phyloP scores from a whole-genome alignment of 2,113 vertebrate genomes.

The Hoplias malabaricus region DNA sequence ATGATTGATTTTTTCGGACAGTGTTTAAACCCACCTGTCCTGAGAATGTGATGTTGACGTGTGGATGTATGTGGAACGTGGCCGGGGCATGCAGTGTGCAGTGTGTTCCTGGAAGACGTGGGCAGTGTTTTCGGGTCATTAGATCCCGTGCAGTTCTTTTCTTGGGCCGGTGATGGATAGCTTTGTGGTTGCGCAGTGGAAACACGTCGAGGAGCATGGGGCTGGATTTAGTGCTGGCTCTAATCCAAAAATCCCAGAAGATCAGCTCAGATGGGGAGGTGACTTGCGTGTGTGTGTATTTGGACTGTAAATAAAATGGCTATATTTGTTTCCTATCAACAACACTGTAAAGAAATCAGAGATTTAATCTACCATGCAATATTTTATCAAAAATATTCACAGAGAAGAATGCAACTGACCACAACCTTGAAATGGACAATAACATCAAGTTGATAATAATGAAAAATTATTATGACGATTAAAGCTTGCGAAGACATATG shows the following conservation, averaged over 20 bases:
- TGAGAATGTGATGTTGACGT: neutral
- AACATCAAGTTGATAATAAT: too few species aligned
- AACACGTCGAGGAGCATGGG: conserved; percentile 14
- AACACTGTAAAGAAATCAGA: neutral
- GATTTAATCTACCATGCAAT: too few species aligned
- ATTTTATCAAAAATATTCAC: too few species aligned
- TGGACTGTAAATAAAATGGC: too few species aligned
- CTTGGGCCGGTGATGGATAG: neutral
- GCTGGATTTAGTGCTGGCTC: conserved; percentile 8
- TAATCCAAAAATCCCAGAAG: conserved; percentile 17
- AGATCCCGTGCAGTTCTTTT: neutral
- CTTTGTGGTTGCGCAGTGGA: conserved; percentile 23
- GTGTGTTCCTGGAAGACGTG: conserved; percentile 14
- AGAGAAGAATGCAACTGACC: too few species aligned
- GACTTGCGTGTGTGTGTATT: neutral
- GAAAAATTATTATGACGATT: neutral
- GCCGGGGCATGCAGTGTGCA: neutral
- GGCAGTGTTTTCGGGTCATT: neutral
- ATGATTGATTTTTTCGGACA: too few species aligned
- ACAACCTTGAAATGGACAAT: too few species aligned
- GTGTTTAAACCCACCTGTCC: too few species aligned
- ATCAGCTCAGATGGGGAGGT: neutral
- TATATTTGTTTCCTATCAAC: too few species aligned
- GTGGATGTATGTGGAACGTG: neutral
- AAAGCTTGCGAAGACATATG: too few species aligned